These are phyloP conservation scores for Dioctria linearis DNA, from an alignment of 2,888 invertebrate species.

Conservation along the genomic window DNA sequence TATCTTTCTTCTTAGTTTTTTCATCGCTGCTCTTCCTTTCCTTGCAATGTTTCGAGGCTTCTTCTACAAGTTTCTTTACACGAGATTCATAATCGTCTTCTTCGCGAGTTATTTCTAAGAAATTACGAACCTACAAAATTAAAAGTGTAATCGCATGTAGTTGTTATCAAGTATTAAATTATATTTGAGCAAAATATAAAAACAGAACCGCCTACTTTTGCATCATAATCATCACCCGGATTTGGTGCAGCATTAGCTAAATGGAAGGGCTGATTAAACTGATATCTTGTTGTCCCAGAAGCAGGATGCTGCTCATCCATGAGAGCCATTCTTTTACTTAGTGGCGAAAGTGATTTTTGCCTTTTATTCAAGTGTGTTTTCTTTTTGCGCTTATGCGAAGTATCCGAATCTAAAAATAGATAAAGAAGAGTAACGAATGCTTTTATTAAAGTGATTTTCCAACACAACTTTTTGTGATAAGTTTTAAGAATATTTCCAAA, in stretches of 20 bases:
- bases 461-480: constrained; percentile 43
- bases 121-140: constrained; percentile 75
- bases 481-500: constrained; percentile 26
- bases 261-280: constrained; percentile 80
- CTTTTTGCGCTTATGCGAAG: constrained; percentile 40
- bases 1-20: constrained; percentile 75
- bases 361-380: constrained; percentile 64
- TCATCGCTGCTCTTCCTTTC: constrained; percentile 76
- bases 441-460: constrained; percentile 51
- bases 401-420: constrained; percentile 48
- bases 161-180: constrained; percentile 11
- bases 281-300: constrained; percentile 67
- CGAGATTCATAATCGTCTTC: constrained; percentile 90
- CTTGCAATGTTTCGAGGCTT: constrained; percentile 85
- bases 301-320: constrained; percentile 73
- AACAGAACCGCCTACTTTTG: constrained; percentile 71
- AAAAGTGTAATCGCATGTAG: neutral
- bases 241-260: constrained; percentile 63
- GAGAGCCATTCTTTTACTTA: constrained; percentile 87
- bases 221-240: constrained; percentile 75
- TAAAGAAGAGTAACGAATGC: constrained; percentile 48
- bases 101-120: constrained; percentile 84
- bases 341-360: constrained; percentile 83
- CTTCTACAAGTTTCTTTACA: constrained; percentile 88
- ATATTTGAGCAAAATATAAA: constrained; percentile 1